Conservation (phyloP, 1,140 invertebrate genomes). For the Mizuhopecten yessoensis region DNA sequence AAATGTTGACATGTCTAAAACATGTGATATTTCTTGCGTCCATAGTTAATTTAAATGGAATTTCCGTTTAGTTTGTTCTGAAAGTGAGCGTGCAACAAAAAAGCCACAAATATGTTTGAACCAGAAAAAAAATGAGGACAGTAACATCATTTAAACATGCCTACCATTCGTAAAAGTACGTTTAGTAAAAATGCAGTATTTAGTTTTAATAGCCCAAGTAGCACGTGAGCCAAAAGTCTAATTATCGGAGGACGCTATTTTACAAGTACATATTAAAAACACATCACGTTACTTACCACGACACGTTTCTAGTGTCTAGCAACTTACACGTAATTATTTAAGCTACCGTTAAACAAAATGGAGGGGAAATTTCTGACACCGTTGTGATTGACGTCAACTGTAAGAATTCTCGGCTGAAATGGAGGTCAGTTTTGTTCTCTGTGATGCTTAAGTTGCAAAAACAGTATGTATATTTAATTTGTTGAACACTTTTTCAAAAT, state of each 20-base stretch:
- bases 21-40: no score
- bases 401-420: not conserved
- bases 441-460: no score
- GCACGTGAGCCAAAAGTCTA: not conserved
- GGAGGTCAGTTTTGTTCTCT: not conserved
- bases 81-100: no score
- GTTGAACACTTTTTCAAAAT: not conserved
- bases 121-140: no score
- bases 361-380: not conserved
- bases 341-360: not conserved
- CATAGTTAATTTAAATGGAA: no score
- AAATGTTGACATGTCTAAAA: no score
- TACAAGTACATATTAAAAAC: conserved; percentile 6
- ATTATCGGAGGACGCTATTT: not conserved
- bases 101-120: no score
- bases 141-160: not conserved
- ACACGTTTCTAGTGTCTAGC: not conserved
- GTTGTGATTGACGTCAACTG: not conserved
- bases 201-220: not conserved
- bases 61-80: no score
- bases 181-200: not conserved
- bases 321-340: conserved; percentile 12
- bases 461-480: no score
- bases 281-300: not conserved
- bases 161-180: not conserved